Evolutionary conservation across 2,113 vertebrate genomes (phyloP).

Genomic region (Gymnobelideus leadbeateri): DNA sequence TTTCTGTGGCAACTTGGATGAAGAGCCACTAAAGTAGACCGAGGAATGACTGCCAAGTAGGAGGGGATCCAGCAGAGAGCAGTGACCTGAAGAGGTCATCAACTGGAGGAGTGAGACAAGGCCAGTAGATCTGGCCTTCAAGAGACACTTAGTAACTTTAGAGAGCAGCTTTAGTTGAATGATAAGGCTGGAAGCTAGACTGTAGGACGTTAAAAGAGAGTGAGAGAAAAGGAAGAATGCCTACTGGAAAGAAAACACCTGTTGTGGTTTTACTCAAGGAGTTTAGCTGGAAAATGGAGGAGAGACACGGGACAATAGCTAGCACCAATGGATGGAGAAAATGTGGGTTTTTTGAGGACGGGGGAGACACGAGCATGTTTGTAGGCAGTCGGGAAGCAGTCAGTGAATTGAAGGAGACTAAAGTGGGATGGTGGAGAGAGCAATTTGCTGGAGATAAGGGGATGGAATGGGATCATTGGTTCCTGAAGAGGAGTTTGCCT

Average conservation of each 20-base stretch:
- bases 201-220: background rate
- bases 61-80: background rate
- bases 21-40: background rate
- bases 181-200: background rate
- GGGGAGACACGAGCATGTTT: background rate
- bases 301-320: background rate
- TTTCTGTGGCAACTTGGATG: background rate
- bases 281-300: background rate
- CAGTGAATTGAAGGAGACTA: background rate
- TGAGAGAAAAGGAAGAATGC: background rate
- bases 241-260: too few relatives aligned
- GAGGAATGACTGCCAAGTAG: too few relatives aligned
- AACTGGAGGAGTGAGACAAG: background rate
- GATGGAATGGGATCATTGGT: background rate
- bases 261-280: background rate
- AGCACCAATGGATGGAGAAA: background rate
- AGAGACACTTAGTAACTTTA: background rate
- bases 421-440: background rate
- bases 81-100: background rate
- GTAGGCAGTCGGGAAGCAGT: background rate
- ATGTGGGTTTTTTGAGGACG: background rate
- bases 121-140: background rate
- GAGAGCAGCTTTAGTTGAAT: background rate
- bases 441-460: background rate
- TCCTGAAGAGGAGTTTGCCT: background rate